These are phyloP conservation scores for Pseudopipra pipra DNA, from an alignment of 2,113 vertebrate genomes.

Conservation along the genomic window DNA sequence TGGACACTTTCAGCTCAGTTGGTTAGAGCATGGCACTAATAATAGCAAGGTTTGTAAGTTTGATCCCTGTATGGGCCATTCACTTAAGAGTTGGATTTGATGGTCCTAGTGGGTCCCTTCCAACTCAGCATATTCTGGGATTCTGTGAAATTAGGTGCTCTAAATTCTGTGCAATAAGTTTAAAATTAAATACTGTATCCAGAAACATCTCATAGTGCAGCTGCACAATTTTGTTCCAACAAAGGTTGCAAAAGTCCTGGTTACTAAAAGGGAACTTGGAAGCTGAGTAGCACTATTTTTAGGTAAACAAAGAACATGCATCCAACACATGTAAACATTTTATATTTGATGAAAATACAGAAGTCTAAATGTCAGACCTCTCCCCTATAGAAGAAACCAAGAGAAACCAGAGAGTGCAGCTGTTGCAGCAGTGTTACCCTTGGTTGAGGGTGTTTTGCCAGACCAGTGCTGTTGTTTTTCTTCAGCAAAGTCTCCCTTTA, in stretches of 20 bases:
- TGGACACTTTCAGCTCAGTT: neutral
- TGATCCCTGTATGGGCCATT: neutral
- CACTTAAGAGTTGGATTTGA: neutral
- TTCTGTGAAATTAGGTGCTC: neutral
- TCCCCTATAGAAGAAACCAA: neutral
- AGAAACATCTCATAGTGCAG: neutral
- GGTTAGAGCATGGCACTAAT: neutral
- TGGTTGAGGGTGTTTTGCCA: neutral
- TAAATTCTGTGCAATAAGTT: neutral
- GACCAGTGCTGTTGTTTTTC: neutral
- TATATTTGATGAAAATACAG: neutral
- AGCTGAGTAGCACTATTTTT: neutral
- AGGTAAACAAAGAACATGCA: neutral
- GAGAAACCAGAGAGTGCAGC: neutral
- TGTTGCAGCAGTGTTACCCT: neutral
- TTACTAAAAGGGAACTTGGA: neutral
- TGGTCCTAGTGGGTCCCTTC: neutral
- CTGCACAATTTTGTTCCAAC: neutral
- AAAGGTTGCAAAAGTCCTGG: fast-evolving
- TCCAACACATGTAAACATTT: neutral
- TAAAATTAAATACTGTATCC: neutral
- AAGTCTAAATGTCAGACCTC: neutral
- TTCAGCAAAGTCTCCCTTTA: neutral
- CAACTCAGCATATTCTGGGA: neutral
- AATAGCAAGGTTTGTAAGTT: neutral